These are phyloP conservation scores for Sebastes oblongus DNA, from an alignment of 2,797 vertebrate genomes.

Conservation along the genomic window DNA sequence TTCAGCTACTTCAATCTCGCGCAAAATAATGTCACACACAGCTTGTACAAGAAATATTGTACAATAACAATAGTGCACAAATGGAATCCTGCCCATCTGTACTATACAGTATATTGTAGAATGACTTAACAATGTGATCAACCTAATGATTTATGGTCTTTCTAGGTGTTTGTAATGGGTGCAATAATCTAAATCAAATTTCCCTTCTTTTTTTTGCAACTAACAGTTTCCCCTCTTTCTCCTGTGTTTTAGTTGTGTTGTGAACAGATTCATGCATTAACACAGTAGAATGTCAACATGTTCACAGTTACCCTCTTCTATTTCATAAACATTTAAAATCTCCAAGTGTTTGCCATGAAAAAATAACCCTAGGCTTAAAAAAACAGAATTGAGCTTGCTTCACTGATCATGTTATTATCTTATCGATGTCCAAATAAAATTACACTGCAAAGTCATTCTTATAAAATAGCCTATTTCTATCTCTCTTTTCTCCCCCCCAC, in stretches of 20 bases:
- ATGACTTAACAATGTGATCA: background rate
- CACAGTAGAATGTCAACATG: background rate
- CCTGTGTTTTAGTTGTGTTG: background rate
- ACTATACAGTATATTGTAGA: background rate
- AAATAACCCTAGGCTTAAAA: slow-evolving; percentile 10
- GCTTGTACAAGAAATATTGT: background rate
- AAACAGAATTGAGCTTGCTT: background rate
- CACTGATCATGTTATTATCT: slow-evolving; percentile 13
- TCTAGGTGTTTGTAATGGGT: background rate
- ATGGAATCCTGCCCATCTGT: background rate
- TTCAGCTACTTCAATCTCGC: background rate
- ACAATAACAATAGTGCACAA: background rate
- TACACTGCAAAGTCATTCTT: background rate
- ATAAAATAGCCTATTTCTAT: background rate
- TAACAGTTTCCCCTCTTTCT: background rate
- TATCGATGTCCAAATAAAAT: slow-evolving; percentile 19
- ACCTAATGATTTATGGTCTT: background rate
- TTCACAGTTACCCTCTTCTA: background rate
- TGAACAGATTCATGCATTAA: background rate
- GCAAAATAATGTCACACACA: background rate
- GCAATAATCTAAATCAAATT: background rate
- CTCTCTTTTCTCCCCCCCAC: background rate
- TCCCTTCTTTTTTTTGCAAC: background rate
- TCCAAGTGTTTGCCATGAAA: background rate
- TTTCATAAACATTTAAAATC: slow-evolving; percentile 2